Evolutionary conservation across 2,797 vertebrate genomes (phyloP).

Genomic region (Picus viridis): DNA sequence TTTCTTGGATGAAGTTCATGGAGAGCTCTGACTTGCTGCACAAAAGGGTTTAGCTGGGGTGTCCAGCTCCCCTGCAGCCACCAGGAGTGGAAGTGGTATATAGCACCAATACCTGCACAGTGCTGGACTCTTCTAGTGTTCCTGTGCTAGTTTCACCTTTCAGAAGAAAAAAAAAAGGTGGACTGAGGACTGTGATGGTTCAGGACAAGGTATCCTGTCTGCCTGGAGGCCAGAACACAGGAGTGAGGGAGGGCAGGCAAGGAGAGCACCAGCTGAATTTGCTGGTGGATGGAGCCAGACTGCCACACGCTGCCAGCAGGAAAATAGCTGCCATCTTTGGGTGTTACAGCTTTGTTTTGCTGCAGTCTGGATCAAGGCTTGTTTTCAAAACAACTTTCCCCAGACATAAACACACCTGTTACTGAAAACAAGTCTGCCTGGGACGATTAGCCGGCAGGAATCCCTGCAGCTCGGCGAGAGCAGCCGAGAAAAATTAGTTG

Average conservation of each 20-base stretch:
- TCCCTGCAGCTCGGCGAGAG: neutral
- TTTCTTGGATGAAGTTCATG: neutral
- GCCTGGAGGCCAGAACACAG: neutral
- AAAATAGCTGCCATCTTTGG: conserved; percentile 24
- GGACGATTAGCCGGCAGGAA: neutral
- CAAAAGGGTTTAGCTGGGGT: neutral
- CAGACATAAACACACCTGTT: neutral
- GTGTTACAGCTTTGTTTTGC: neutral
- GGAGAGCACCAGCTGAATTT: neutral
- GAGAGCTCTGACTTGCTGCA: neutral
- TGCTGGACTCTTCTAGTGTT: neutral
- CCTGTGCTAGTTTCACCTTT: neutral
- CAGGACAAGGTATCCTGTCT: neutral
- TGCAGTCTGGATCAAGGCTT: neutral
- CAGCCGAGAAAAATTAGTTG: neutral
- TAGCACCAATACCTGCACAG: rapidly evolving
- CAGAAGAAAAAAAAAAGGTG: neutral
- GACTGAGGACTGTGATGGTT: neutral
- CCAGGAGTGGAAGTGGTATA: neutral
- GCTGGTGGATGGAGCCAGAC: neutral
- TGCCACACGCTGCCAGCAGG: neutral
- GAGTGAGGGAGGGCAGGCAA: neutral
- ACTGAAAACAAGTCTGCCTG: neutral
- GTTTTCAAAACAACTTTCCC: conserved; percentile 4
- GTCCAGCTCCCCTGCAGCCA: neutral